phyloP scores from a whole-genome alignment of 2,113 vertebrate genomes.

The Cynopterus brachyotis region DNA sequence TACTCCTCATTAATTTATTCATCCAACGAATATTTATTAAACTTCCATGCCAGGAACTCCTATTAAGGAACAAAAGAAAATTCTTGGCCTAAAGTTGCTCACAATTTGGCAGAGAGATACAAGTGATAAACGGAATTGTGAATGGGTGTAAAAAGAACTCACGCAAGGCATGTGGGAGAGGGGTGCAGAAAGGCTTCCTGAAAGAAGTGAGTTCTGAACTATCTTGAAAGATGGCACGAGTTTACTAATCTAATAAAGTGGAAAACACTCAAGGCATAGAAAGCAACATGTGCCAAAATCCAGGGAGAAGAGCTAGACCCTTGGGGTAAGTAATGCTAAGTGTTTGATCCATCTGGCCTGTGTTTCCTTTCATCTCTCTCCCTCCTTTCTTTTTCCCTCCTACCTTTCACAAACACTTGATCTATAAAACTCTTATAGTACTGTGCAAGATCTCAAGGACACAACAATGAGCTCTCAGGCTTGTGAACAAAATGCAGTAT shows the following conservation, averaged over 20 bases:
- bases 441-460: not conserved
- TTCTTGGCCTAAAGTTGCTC: not conserved
- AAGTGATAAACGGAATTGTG: not conserved
- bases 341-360: not conserved
- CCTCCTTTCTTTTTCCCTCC: not conserved
- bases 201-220: not conserved
- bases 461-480: not conserved
- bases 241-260: not conserved
- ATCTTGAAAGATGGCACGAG: not conserved
- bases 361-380: not conserved
- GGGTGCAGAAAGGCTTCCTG: not conserved
- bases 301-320: not conserved
- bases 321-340: not conserved
- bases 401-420: not conserved
- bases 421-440: not conserved
- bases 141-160: not conserved
- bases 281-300: not conserved
- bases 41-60: not conserved
- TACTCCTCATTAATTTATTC: not conserved
- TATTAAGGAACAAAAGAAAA: not conserved
- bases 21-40: not conserved
- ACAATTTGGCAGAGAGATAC: not conserved
- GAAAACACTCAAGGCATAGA: not conserved
- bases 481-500: not conserved
- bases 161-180: not conserved